These are phyloP conservation scores for Carlito syrichta DNA, from an alignment of 2,113 vertebrate species.

Conservation along the genomic window DNA sequence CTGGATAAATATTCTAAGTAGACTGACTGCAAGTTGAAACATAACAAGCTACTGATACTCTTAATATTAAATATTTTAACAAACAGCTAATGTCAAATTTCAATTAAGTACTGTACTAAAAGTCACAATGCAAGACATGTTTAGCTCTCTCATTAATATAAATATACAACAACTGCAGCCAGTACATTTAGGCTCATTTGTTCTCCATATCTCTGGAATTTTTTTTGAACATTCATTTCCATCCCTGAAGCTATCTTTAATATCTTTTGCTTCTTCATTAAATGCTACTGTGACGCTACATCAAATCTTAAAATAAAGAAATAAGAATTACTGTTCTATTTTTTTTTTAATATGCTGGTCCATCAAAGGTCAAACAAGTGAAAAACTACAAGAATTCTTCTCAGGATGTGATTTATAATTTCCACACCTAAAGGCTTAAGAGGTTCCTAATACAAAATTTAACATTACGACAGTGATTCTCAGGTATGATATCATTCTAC, in stretches of 20 bases:
- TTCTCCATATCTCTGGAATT: background rate
- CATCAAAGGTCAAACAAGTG: background rate
- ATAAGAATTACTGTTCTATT: background rate
- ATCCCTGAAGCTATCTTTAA: background rate
- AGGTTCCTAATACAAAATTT: background rate
- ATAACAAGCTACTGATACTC: background rate
- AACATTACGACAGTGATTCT: background rate
- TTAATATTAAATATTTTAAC: background rate
- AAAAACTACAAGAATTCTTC: background rate
- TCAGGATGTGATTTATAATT: background rate
- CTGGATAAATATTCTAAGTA: background rate
- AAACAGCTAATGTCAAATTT: conserved; percentile 14
- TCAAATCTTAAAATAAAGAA: background rate
- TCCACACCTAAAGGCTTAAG: background rate
- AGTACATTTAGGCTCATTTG: background rate
- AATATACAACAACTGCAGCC: background rate
- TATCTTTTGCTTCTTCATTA: background rate
- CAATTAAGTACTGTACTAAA: background rate
- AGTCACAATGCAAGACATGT: background rate
- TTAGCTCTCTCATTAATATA: background rate
- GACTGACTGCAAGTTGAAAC: background rate
- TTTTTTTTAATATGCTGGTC: background rate
- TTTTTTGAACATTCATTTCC: conserved; percentile 16
- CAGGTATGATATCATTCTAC: background rate
- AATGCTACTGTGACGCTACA: background rate